Conservation (phyloP, 1,140 invertebrate genomes). For the Lerema accius region DNA sequence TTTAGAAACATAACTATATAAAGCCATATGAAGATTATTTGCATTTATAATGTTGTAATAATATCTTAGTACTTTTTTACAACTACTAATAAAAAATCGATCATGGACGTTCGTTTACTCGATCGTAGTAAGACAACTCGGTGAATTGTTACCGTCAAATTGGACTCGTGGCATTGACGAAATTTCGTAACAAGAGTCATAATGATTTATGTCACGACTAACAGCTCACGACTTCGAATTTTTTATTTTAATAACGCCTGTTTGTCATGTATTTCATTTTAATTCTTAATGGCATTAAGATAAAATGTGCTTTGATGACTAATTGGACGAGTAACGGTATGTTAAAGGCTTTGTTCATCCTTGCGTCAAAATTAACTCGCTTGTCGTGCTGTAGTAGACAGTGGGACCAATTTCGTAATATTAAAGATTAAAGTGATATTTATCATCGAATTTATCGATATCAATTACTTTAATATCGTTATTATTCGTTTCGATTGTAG, state of each 20-base stretch:
- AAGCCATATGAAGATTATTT: too few relatives aligned
- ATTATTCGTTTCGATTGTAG: too few relatives aligned
- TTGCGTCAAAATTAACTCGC: too few relatives aligned
- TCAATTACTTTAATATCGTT: too few relatives aligned
- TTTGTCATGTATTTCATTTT: slow-evolving; percentile 24
- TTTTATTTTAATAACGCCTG: slow-evolving; percentile 21
- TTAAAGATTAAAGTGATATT: too few relatives aligned
- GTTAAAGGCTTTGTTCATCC: too few relatives aligned
- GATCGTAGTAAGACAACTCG: slow-evolving; percentile 17
- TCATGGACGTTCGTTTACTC: slow-evolving; percentile 29
- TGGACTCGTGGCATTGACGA: slow-evolving; percentile 61
- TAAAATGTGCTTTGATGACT: not conserved
- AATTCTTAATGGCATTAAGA: slow-evolving; percentile 6
- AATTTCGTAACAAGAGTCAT: slow-evolving; percentile 62
- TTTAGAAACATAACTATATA: too few relatives aligned
- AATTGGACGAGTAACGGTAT: not conserved
- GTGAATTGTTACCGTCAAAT: slow-evolving; percentile 43
- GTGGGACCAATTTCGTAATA: too few relatives aligned
- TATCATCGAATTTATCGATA: too few relatives aligned
- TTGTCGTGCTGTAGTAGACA: too few relatives aligned
- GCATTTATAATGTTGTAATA: too few relatives aligned
- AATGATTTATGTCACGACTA: slow-evolving; percentile 64
- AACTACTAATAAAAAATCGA: slow-evolving; percentile 28
- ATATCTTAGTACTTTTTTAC: too few relatives aligned
- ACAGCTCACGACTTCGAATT: slow-evolving; percentile 44